Base-by-base conservation (phyloP, 2,113 vertebrate genomes). In the Lepidothrix coronata region DNA sequence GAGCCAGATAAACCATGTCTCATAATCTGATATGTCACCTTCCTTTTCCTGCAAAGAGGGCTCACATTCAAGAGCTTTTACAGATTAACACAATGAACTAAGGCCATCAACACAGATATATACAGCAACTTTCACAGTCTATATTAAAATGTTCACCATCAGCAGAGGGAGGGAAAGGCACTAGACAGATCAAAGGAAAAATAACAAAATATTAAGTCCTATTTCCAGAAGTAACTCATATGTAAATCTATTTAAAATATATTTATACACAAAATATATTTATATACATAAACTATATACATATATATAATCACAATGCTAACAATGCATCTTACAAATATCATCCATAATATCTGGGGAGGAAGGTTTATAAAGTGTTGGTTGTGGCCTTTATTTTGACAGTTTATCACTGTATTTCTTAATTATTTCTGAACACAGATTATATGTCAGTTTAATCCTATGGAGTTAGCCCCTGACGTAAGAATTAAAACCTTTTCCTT, bases 11-110 rank as follows among this genome's bases (percentile, higher is more conserved):
- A 93, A 1, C 83, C 44, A 11, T 11, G 11, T n/a, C 85, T 86
- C 63, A 12, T 91, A 97, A 96, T 87, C 76, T 84, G 91, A 93
- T 80, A 85, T 11, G 15, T 11, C 58, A 79, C 70, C 90, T 88
- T 71, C 88, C 65, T 90, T 71, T 39, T 90, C 57, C 52, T 48
- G 30, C 37, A 92, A 48, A 80, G 35, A 77, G 24, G 31, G 59
- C 55, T 94, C 80, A 86, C 35, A 80, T 46, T 59, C 51, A 52
- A 81, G 59, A 94, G 93, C 72, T 88, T 91, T 77, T 67, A 63
- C 43, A 92, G 92, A 93, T 87, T 89, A 95, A 81, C 72, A 78
- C 37, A 44, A 57, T 8, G 37, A 93, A 86, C 48, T 84, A 66
- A 75, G 72, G 57, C 33, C 75, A 86, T n/a, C 31, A 65, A 62